phyloP scores from a whole-genome alignment of 2,888 invertebrate species.

The Leptinotarsa tumamoca region DNA sequence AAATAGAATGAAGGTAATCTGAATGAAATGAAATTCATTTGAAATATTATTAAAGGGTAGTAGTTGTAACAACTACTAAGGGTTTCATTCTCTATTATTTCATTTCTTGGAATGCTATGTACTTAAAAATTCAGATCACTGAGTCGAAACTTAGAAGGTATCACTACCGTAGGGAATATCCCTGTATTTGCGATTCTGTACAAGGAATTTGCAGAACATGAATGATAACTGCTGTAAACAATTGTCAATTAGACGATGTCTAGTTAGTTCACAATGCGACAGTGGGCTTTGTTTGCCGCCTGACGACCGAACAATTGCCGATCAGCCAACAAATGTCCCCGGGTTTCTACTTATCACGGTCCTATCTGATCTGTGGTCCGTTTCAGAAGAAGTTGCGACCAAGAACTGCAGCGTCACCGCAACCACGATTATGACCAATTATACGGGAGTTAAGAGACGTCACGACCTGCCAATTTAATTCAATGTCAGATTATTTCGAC shows the following conservation, averaged over 20 bases:
- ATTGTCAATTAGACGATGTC: constrained; percentile 67
- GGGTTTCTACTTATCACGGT: constrained; percentile 61
- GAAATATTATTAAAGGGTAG: too few species aligned
- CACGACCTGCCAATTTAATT: constrained; percentile 52
- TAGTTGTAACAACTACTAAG: too few species aligned
- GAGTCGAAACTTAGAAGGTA: too few species aligned
- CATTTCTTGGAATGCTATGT: too few species aligned
- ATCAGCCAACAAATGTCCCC: constrained; percentile 63
- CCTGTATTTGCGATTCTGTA: constrained; percentile 59
- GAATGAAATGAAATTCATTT: too few species aligned
- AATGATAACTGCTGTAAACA: constrained; percentile 67
- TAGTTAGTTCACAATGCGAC: constrained; percentile 65
- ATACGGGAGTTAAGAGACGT: constrained; percentile 55
- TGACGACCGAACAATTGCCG: constrained; percentile 63
- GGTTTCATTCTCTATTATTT: too few species aligned
- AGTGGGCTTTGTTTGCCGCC: constrained; percentile 63
- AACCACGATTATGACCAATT: constrained; percentile 53
- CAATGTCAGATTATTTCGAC: constrained; percentile 36
- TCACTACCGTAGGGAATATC: constrained; percentile 12
- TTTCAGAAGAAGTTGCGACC: constrained; percentile 47
- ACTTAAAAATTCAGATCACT: too few species aligned
- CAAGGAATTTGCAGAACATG: constrained; percentile 66
- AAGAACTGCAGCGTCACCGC: constrained; percentile 20
- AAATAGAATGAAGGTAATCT: too few species aligned
- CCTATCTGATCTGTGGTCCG: constrained; percentile 53